Evolutionary conservation across 92 coral and sea anemone species (phyloP).

Genomic region (Actinostola sp.): DNA sequence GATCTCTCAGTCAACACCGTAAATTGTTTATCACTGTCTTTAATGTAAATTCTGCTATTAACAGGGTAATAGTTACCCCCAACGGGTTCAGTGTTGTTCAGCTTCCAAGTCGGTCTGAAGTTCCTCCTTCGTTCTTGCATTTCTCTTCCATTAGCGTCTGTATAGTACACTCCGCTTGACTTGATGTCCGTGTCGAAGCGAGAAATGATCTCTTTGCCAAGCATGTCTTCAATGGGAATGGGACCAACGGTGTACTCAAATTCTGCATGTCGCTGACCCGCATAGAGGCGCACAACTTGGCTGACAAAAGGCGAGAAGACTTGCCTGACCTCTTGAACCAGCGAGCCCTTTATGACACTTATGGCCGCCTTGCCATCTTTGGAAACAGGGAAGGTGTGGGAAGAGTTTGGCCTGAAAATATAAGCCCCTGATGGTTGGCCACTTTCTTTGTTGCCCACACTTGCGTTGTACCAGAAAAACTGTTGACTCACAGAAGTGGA

Average conservation of each 20-base stretch:
- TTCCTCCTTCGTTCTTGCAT: slow-evolving; percentile 81
- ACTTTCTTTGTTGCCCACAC: slow-evolving; percentile 58
- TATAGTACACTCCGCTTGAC: slow-evolving; percentile 79
- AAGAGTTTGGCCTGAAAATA: slow-evolving; percentile 88
- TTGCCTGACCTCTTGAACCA: slow-evolving; percentile 90
- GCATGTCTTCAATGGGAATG: slow-evolving; percentile 73
- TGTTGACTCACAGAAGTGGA: slow-evolving; percentile 70
- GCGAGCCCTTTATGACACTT: slow-evolving; percentile 58
- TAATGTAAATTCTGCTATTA: slow-evolving; percentile 87
- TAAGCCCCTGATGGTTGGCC: slow-evolving; percentile 87
- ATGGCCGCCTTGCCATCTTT: slow-evolving; percentile 60
- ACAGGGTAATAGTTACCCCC: slow-evolving; percentile 96
- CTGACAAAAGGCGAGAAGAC: slow-evolving; percentile 83
- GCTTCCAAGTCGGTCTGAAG: slow-evolving; percentile 92
- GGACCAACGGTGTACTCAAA: slow-evolving; percentile 99
- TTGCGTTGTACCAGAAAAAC: slow-evolving; percentile 91
- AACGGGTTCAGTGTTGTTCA: slow-evolving; percentile 82
- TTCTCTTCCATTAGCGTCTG: slow-evolving; percentile 97
- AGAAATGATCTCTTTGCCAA: slow-evolving; percentile 87
- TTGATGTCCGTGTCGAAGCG: slow-evolving; percentile 89
- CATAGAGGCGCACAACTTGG: slow-evolving; percentile 83
- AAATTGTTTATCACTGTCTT: slow-evolving; percentile 74
- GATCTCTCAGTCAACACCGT: slow-evolving; percentile 95
- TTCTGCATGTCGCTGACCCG: slow-evolving; percentile 78
- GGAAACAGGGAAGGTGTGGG: slow-evolving; percentile 55